Evolutionary conservation across 2,888 invertebrate species (phyloP), one percentile per base, ranked within the genome.

Genomic region (Zaprionus obscuricornis): DNA sequence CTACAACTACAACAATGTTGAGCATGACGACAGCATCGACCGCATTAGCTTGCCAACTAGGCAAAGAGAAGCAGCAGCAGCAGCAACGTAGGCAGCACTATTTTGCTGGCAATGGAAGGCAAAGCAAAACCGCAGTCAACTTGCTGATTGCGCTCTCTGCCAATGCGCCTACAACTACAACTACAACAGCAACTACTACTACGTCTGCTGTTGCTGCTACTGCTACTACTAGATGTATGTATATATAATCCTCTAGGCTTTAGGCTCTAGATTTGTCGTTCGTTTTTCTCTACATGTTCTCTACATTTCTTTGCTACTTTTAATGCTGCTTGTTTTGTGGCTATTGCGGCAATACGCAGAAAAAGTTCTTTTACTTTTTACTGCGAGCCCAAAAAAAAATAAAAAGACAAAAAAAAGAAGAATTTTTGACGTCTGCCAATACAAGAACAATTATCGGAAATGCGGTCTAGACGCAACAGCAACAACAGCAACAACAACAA

Each of bases 381-480:
- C n/a, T n/a, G n/a, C n/a, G n/a, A n/a, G n/a, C n/a, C n/a, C n/a
- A n/a, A n/a, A n/a, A n/a, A n/a, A n/a, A n/a, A n/a, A n/a, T n/a
- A n/a, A n/a, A n/a, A n/a, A n/a, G n/a, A n/a, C n/a, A n/a, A n/a
- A n/a, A n/a, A n/a, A n/a, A n/a, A n/a, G n/a, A n/a, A n/a, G n/a
- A 81, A 72, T 71, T 84, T 73, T 70, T 71, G 68, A 66, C 55
- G 56, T 54, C 62, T 50, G 81, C 66, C 77, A 76, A 74, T 86
- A 74, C 77, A 86, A 67, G 66, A 71, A 64, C 74, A 82, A 84
- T 82, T 86, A 82, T 86, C 71, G 85, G 66, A 82, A 81, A 81
- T 82, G 85, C 62, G 85, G 85, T 84, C 83, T 71, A 76, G 86
- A 83, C 76, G 42, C 24, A 54, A 16, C 2, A 40, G n/a, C 34